A percentile compares a stretch with the other conserved stretches of the same genome.
These are phyloP conservation scores for Lathronympha strigana DNA, from an alignment of 2,888 invertebrate species.

Conservation along the genomic window DNA sequence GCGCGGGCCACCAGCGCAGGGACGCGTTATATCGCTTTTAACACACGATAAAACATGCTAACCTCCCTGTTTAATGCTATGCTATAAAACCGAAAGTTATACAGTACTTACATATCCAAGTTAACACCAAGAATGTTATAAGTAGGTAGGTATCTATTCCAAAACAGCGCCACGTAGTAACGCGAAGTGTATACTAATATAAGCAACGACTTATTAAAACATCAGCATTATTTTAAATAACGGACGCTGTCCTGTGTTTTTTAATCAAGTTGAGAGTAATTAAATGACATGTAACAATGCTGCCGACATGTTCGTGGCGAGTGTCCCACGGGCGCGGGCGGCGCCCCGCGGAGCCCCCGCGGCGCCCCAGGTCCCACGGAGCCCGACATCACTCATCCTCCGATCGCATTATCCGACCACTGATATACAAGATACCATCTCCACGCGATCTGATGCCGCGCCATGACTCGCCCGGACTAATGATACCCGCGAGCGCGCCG, in stretches of 20 bases:
- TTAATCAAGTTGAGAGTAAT: constrained; percentile 11
- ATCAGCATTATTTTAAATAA: neutral
- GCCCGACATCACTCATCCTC: constrained; percentile 30
- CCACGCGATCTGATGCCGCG: constrained; percentile 27
- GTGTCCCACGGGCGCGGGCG: neutral
- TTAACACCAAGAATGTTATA: too few species aligned
- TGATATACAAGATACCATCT: constrained; percentile 24
- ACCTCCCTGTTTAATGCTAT: neutral
- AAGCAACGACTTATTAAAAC: neutral
- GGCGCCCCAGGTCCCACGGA: constrained; percentile 6
- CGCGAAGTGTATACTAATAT: neutral
- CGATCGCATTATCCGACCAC: constrained; percentile 24
- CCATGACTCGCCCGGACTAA: constrained; percentile 25
- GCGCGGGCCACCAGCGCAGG: constrained; percentile 18
- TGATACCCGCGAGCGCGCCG: constrained; percentile 22
- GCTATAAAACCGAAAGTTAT: too few species aligned
- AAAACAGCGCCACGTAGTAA: too few species aligned
- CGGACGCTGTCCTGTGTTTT: neutral
- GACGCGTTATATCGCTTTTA: neutral
- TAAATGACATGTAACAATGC: constrained; percentile 27
- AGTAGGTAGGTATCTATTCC: too few species aligned
- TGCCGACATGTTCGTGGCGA: constrained; percentile 14
- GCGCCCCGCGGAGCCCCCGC: constrained; percentile 3
- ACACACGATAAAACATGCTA: neutral
- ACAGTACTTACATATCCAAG: too few species aligned